phyloP scores from a whole-genome alignment of 2,888 invertebrate species.

The Sesia apiformis region DNA sequence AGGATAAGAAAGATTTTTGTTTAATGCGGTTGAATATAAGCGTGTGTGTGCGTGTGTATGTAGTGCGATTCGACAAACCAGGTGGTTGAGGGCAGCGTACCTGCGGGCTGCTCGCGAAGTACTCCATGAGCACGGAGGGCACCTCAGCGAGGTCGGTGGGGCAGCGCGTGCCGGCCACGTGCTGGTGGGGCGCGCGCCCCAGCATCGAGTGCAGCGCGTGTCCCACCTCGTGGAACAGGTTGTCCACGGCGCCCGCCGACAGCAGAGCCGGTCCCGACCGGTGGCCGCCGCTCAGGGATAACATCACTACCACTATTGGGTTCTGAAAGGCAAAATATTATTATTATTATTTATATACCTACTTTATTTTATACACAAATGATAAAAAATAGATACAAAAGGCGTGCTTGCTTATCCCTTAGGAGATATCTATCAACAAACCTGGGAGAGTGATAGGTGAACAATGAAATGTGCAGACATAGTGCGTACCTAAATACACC shows the following conservation, averaged over 20 bases:
- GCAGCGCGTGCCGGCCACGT: constrained; percentile 97
- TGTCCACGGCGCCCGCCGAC: constrained; percentile 90
- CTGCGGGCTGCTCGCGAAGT: constrained; percentile 92
- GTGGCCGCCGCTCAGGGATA: constrained; percentile 86
- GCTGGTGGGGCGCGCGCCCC: constrained; percentile 95
- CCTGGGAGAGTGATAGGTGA: too few species aligned
- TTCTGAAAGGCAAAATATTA: constrained; percentile 50
- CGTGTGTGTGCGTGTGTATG: background rate
- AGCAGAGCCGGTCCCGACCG: constrained; percentile 84
- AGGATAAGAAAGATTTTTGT: too few species aligned
- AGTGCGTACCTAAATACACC: too few species aligned
- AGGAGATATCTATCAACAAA: too few species aligned
- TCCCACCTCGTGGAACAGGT: constrained; percentile 98
- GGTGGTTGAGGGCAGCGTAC: constrained; percentile 38
- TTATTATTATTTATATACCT: too few species aligned
- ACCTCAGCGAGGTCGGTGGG: constrained; percentile 99
- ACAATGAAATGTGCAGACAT: too few species aligned
- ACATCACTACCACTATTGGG: constrained; percentile 94
- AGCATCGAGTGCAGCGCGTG: constrained; percentile 99
- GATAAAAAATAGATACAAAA: too few species aligned
- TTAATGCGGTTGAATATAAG: background rate
- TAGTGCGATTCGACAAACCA: background rate
- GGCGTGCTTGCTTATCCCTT: too few species aligned
- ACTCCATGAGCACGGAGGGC: constrained; percentile 99
- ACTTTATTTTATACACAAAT: too few species aligned